These are phyloP conservation scores for Lagodon rhomboides DNA, from an alignment of 2,797 vertebrate species.

Conservation along the genomic window DNA sequence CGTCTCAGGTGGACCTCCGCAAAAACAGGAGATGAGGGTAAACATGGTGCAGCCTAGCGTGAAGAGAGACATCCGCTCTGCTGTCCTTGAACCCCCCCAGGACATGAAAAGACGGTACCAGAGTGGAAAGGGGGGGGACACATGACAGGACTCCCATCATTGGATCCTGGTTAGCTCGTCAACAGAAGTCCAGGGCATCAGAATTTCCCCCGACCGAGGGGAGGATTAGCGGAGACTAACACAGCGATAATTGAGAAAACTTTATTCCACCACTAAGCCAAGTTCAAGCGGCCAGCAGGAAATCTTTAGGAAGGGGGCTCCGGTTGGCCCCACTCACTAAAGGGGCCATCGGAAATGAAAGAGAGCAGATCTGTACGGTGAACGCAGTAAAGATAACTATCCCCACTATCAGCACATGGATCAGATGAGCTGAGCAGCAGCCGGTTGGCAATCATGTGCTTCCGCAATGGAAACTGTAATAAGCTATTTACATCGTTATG, in stretches of 20 bases:
- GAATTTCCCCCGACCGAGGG: constrained; percentile 16
- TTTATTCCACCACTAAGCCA: constrained; percentile 40
- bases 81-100: constrained; percentile 45
- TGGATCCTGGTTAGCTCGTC: constrained; percentile 29
- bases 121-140: constrained; percentile 15
- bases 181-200: constrained; percentile 35
- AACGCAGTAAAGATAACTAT: constrained; percentile 66
- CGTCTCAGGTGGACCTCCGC: constrained; percentile 36
- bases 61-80: constrained; percentile 53
- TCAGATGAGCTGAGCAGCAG: constrained; percentile 48
- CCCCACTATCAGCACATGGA: constrained; percentile 63
- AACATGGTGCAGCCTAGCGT: constrained; percentile 45
- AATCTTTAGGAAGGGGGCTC: constrained; percentile 38
- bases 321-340: constrained; percentile 13
- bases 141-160: constrained; percentile 18
- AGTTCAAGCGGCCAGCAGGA: constrained; percentile 44
- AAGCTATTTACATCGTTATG: constrained; percentile 28
- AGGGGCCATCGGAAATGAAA: constrained; percentile 61
- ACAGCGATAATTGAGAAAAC: constrained; percentile 50
- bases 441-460: constrained; percentile 40
- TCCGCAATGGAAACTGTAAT: constrained; percentile 64
- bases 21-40: constrained; percentile 66
- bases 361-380: constrained; percentile 30
- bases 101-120: constrained; percentile 11
- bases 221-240: constrained; percentile 45